Conservation (phyloP, 2,113 vertebrate genomes). For the Pelobates fuscus region DNA sequence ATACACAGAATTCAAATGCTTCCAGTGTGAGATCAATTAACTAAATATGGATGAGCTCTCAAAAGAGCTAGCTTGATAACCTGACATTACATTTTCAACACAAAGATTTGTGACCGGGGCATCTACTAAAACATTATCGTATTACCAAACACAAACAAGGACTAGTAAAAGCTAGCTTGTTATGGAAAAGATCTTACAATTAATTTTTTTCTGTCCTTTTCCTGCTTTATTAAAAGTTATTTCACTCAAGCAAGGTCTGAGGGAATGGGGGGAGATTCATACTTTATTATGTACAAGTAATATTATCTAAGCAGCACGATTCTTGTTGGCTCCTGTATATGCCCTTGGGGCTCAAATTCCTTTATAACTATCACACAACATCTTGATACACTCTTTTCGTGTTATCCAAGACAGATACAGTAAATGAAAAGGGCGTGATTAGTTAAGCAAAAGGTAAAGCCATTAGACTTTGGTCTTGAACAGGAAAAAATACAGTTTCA, state of each 20-base stretch:
- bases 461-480: neutral
- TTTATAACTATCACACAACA: neutral
- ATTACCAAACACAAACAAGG: too few species aligned
- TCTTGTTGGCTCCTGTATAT: conserved; percentile 20
- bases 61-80: too few species aligned
- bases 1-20: too few species aligned
- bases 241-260: neutral
- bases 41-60: too few species aligned
- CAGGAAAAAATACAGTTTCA: neutral
- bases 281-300: neutral
- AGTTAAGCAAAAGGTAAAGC: conserved; percentile 33
- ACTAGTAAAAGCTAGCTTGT: too few species aligned
- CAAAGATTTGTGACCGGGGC: too few species aligned
- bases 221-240: neutral
- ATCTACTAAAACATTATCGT: too few species aligned
- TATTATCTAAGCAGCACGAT: neutral
- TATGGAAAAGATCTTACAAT: too few species aligned
- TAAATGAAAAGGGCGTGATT: conserved; percentile 2
- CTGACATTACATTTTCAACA: too few species aligned
- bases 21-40: too few species aligned
- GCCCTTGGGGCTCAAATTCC: conserved; percentile 43
- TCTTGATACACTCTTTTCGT: neutral
- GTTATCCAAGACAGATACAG: neutral
- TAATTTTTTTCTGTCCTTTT: neutral
- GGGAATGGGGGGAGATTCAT: neutral